phyloP scores from a whole-genome alignment of 2,113 vertebrate species.

The Irena cyanogastra region DNA sequence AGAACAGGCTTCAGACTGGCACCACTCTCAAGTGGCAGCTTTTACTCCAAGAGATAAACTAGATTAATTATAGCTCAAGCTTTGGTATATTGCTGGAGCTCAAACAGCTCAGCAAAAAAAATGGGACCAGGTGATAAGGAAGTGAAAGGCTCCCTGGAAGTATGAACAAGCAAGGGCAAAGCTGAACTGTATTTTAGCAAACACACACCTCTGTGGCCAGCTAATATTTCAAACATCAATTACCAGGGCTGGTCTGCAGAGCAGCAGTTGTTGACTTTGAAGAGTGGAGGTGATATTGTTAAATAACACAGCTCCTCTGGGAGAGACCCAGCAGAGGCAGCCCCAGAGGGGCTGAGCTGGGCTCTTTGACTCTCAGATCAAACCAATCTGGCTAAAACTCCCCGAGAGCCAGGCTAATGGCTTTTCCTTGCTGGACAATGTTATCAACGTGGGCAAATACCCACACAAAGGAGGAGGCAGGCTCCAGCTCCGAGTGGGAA shows the following conservation, averaged over 20 bases:
- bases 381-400: not conserved
- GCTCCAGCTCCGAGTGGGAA: not conserved
- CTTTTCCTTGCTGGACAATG: not conserved
- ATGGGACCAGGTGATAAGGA: not conserved
- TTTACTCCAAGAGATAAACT: not conserved
- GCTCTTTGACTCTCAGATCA: constrained; percentile 14
- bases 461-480: not conserved
- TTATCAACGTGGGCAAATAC: not conserved
- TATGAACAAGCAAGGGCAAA: not conserved
- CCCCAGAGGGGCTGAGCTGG: no score
- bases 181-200: not conserved
- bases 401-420: not conserved
- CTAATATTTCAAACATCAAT: not conserved
- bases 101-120: not conserved
- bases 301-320: not conserved
- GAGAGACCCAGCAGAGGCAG: not conserved
- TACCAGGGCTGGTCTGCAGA: not conserved
- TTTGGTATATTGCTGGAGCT: not conserved
- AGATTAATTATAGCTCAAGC: not conserved
- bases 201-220: not conserved
- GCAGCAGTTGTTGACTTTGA: constrained; percentile 51
- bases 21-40: not conserved
- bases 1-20: not conserved
- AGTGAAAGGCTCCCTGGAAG: not conserved
- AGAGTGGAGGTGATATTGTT: not conserved